Conservation (phyloP, 2,113 vertebrate genomes). For the Macaca mulatta region DNA sequence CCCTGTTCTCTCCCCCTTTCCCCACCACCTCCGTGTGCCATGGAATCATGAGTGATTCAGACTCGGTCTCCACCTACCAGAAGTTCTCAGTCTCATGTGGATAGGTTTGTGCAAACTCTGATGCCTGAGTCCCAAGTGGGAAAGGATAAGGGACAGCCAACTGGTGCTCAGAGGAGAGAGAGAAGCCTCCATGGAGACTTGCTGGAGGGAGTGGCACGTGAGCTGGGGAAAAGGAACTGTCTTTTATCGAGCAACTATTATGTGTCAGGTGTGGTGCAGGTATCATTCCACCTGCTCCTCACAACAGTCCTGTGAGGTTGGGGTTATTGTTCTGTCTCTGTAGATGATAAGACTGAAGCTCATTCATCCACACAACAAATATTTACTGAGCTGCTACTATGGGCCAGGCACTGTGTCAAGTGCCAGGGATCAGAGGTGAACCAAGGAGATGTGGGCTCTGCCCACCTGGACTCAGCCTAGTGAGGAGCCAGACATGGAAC, state of each 20-base stretch:
- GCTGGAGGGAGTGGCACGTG: not conserved
- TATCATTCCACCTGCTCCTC: not conserved
- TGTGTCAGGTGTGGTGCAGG: not conserved
- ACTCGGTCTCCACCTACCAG: conserved; percentile 40
- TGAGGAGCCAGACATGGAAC: not conserved
- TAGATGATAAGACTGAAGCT: not conserved
- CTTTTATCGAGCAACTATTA: conserved; percentile 11
- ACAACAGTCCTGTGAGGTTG: not conserved
- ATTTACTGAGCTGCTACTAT: not conserved
- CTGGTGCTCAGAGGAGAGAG: not conserved
- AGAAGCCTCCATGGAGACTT: not conserved
- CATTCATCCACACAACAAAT: not conserved
- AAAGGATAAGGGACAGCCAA: not conserved
- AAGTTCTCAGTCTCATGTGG: not conserved
- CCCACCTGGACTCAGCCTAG: not conserved
- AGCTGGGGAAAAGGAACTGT: not conserved
- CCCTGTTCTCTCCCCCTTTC: no score
- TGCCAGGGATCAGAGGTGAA: not conserved
- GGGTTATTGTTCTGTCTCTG: not conserved
- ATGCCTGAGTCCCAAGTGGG: not conserved
- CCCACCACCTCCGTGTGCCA: conserved; percentile 19
- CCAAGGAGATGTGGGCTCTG: not conserved
- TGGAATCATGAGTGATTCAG: conserved; percentile 75
- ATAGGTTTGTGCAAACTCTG: not conserved
- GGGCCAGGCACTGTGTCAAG: not conserved